A percentile compares a stretch with the other conserved stretches of the same genome.
Conservation (phyloP, 1,140 invertebrate species). For the Megalopta genalis region DNA sequence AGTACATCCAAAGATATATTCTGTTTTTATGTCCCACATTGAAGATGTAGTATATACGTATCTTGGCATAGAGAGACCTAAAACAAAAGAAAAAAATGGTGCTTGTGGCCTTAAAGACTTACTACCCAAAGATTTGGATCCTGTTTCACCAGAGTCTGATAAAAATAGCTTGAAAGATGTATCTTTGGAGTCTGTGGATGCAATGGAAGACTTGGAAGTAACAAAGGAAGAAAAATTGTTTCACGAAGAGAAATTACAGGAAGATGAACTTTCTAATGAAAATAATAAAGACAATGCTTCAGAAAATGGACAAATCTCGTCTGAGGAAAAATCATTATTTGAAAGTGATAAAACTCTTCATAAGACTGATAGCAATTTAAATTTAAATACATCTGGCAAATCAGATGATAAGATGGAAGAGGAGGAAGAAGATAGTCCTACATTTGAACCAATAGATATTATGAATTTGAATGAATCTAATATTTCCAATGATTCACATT, state of each 20-base stretch:
- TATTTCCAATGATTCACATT: constrained; percentile 81
- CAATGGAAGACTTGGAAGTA: constrained; percentile 50
- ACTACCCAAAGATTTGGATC: constrained; percentile 87
- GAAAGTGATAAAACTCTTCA: constrained; percentile 33
- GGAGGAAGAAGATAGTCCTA: constrained; percentile 85
- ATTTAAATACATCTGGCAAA: constrained; percentile 74
- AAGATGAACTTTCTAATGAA: constrained; percentile 33
- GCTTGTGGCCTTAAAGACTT: constrained; percentile 81
- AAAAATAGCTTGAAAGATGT: constrained; percentile 79
- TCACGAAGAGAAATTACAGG: constrained; percentile 37
- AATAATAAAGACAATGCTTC: constrained; percentile 23
- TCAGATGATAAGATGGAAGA: constrained; percentile 80
- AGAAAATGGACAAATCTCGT: constrained; percentile 46
- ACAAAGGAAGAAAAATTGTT: constrained; percentile 40
- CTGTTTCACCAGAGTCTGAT: constrained; percentile 88
- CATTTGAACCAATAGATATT: constrained; percentile 84
- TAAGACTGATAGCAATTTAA: constrained; percentile 54
- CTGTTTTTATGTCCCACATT: constrained; percentile 93
- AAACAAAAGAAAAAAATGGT: constrained; percentile 75
- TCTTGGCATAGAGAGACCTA: constrained; percentile 88
- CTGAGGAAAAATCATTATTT: constrained; percentile 47
- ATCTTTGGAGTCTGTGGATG: constrained; percentile 68
- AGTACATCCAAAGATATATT: constrained; percentile 94
- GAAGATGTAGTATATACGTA: constrained; percentile 94
- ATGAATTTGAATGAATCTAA: constrained; percentile 77